A percentile compares a stretch with the other conserved stretches of the same genome.
Conservation (phyloP, 2,113 vertebrate genomes). For the Lophura nycthemera region DNA sequence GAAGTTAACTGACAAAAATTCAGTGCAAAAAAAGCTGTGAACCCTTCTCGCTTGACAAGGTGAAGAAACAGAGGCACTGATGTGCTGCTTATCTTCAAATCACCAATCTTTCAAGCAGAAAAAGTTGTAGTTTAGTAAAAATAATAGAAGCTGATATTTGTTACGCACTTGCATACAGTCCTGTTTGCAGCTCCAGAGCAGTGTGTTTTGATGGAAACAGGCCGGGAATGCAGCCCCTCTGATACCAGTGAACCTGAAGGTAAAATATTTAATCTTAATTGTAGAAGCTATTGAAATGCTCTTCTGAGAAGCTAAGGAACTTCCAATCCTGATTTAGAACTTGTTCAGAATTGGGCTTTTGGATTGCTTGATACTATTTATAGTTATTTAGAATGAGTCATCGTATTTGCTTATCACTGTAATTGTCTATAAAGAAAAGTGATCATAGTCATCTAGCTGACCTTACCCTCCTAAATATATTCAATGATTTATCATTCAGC, state of each 20-base stretch:
- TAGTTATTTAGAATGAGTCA: constrained; percentile 30
- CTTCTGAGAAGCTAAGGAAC: not conserved
- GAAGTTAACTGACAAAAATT: not conserved
- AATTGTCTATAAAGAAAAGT: not conserved
- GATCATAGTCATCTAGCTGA: not conserved
- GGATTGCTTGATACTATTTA: not conserved
- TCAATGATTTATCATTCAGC: not conserved
- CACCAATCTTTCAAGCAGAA: not conserved
- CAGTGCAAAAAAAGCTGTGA: not conserved
- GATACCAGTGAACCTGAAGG: not conserved
- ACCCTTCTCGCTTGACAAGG: not conserved
- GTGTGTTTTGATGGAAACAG: not conserved
- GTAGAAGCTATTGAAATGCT: not conserved
- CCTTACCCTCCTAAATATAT: not conserved
- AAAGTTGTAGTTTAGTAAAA: not conserved
- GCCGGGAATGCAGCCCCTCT: not conserved
- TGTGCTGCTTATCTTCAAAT: not conserved
- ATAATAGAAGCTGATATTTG: not conserved
- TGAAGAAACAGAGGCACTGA: not conserved
- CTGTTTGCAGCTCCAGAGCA: not conserved
- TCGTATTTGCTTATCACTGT: not conserved
- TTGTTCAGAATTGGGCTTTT: not conserved
- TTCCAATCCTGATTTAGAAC: not conserved
- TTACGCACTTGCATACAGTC: not conserved
- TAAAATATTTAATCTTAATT: not conserved